These are phyloP conservation scores for Entomyzon cyanotis DNA, from an alignment of 2,113 vertebrate species.

Conservation along the genomic window DNA sequence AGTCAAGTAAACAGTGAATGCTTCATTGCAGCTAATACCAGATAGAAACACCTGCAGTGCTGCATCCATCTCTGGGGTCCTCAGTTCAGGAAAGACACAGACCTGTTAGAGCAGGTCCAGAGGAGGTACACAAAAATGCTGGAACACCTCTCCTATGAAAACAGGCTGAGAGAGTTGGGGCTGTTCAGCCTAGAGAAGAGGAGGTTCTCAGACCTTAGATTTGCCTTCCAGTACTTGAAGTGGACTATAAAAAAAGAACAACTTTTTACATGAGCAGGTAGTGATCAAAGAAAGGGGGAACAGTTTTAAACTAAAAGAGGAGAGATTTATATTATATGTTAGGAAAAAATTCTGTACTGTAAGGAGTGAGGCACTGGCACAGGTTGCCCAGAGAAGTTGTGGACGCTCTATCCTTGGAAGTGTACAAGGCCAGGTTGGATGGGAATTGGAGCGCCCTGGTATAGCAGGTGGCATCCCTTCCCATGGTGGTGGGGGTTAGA, in stretches of 20 bases:
- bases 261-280: background rate
- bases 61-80: background rate
- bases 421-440: background rate
- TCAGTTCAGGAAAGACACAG: background rate
- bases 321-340: background rate
- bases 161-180: background rate
- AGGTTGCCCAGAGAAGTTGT: background rate
- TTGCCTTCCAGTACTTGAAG: background rate
- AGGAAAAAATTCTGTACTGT: background rate
- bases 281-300: background rate
- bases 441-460: background rate
- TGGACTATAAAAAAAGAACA: background rate
- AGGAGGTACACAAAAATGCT: background rate
- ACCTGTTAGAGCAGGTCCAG: background rate
- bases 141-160: background rate
- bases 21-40: no score
- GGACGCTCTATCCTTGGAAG: background rate
- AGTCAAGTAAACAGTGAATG: background rate
- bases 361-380: background rate
- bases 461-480: background rate
- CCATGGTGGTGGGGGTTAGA: background rate
- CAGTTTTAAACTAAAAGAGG: background rate
- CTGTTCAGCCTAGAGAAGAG: background rate
- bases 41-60: background rate
- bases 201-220: background rate